Base-by-base conservation (phyloP, 2,113 vertebrate species). In the Saccopteryx leptura region DNA sequence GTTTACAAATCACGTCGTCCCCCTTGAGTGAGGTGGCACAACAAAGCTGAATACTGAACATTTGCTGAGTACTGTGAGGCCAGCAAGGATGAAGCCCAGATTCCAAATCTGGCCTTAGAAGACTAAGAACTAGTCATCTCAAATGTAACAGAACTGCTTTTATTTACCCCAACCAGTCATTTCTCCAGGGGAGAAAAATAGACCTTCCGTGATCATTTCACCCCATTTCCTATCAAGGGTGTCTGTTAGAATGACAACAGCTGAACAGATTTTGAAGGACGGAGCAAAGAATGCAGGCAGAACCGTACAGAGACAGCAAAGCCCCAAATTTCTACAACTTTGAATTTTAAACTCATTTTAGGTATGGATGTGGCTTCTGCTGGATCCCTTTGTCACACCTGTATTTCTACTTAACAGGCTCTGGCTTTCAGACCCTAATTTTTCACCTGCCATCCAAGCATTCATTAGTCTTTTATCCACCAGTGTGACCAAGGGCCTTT, bases 401-500 rank as follows among this genome's bases (percentile, higher is more conserved):
- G 33, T 5, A 3, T 31, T 88, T 28, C 63, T 71, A 14, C 39
- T 19, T 58, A 63, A 86, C 17, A 54, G 83, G 14, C 66, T 91
- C 90, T 80, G 91, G 79, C 92, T 68, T 60, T 54, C 82, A 85
- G 83, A 65, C 26, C 4, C 5, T 31, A 9, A 63, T 87, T 92
- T 83, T 96, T 85, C 95, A 97, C 88, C 93, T 90, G 95, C n/a
- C 56, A 66, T 63, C 89, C 18, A 68, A 48, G 66, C 76, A 84
- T 69, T 85, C 71, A 78, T 48, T 52, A 69, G 81, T 82, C 90
- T 88, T 92, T 76, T 50, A 90, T 83, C n/a, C 4, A 0, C 76
- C 60, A 66, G 19, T 10, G 61, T 65, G 79, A 71, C 69, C 61
- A 28, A 52, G 68, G 52, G 18, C 76, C 56, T 90, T 91, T 93